These are phyloP conservation scores for Heliangelus exortis DNA, from an alignment of 2,797 vertebrate species.

Conservation along the genomic window DNA sequence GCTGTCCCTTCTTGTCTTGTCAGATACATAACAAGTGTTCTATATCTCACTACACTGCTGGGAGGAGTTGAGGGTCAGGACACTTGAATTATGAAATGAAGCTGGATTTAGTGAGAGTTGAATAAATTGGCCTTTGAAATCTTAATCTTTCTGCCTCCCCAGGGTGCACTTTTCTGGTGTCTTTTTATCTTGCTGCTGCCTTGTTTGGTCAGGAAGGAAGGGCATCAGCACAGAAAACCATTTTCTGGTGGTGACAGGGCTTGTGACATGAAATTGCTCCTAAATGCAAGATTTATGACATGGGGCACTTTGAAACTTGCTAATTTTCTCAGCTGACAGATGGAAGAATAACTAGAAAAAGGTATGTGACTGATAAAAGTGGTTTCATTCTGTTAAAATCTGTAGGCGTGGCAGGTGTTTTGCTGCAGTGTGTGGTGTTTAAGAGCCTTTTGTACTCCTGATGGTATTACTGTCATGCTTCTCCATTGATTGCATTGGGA, in stretches of 20 bases:
- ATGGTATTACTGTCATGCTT: neutral
- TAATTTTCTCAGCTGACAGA: neutral
- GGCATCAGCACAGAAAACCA: neutral
- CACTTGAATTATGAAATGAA: neutral
- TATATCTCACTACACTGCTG: neutral
- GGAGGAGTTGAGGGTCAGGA: neutral
- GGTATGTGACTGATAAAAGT: neutral
- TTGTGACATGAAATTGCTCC: neutral
- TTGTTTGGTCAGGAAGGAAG: neutral
- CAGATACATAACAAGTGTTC: neutral
- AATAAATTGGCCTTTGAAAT: neutral
- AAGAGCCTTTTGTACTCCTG: neutral
- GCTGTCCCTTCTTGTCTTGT: neutral
- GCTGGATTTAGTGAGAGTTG: fast-evolving
- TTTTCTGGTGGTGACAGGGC: neutral
- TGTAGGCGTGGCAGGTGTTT: neutral
- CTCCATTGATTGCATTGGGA: slow-evolving; percentile 57
- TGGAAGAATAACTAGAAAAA: neutral
- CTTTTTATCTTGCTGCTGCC: neutral
- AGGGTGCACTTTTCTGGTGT: neutral
- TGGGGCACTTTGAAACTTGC: neutral
- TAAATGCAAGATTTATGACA: neutral
- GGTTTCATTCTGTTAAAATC: neutral
- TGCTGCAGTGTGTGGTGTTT: neutral
- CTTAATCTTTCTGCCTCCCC: neutral